Evolutionary conservation across 1,140 invertebrate genomes (phyloP), one percentile per base, ranked within the genome.

Genomic region (Sminthurides bifidus): DNA sequence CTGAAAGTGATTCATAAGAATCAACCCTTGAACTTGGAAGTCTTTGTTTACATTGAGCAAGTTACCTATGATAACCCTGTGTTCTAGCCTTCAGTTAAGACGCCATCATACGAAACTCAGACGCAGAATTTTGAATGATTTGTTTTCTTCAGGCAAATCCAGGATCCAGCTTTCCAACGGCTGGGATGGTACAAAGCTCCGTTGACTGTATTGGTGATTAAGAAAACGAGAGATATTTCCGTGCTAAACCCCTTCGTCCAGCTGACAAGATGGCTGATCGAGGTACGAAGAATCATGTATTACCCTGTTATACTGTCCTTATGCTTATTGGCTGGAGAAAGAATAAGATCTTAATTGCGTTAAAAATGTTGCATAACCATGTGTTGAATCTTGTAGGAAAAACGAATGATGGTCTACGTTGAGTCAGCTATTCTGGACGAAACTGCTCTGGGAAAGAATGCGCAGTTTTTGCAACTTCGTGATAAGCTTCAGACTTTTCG

Each of bases 101-200:
- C 14, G 40, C 14, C 21, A 21, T 10, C 17, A 17, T 14, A 19
- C 21, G 10, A 12, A 17, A 6, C 14, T 10, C 15, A 19, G 17
- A 48, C 17, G 21, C 29, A 49, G 15, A 6, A 10, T 54, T 29
- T 29, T 43, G 23, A 21, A n/a, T 26, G 21, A 10, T 49, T 30
- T 49, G 2, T 30, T 68, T 52, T 71, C 69, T 77, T 0, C 75
- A 94, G 90, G 84, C 92, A 91, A 68, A 94, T 95, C 66, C 92
- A 95, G 72, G 92, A 97, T 74, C 92, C 92, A 26, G 90, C 90
- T 57, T 92, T 88, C 64, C 92, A 96, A 74, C 79, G 91, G 64
- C 73, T 96, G 63, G 94, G 87, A 14, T 97, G 93, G 93, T 88
- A 92, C 77, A 95, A 94, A 71, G 85, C 89, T 30, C 92, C 92